Base-by-base conservation (phyloP, 2,888 invertebrate genomes). In the Sesia bembeciformis region DNA sequence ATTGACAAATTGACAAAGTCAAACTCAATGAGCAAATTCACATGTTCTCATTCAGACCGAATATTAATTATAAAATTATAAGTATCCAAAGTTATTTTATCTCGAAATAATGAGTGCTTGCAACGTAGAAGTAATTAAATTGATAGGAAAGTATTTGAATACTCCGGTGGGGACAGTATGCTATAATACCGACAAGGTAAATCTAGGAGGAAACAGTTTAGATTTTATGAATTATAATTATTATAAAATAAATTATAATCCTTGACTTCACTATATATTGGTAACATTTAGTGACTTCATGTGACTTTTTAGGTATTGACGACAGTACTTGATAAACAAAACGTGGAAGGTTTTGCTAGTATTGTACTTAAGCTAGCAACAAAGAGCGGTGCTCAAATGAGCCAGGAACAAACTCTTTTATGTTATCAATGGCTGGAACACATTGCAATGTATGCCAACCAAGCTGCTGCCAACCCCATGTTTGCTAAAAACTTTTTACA, bases 361-460 rank as follows among this genome's bases (percentile, higher is more conserved):
- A 91, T 92, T 55, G 73, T 92, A 7, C 73, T 89, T 41, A 71
- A 74, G 50, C 65, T 92, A 58, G 85, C 86, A 0, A 72, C 76
- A 1, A 88, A 89, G 65, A 90, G 84, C 51, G 81, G 81, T 23
- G 60, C 60, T 1, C 65, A 74, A 6, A 72, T 84, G 62, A 90
- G 76, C 56, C 75, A 80, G 49, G 85, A 90, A 58, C 85, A 88
- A 57, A 66, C 61, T 55, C 69, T 90, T 3, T 76, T 88, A 39
- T 79, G 90, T 39, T 91, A 92, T 57, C 94, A 94, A 63, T 94
- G 94, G 94, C 74, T 94, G 41, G 94, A 94, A 68, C 92, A 92
- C 68, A 85, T 92, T 4, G 88, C 91, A 3, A 78, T 90, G 72
- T 91, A 90, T 70, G 79, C 85, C 3, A 90, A 90, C 65, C 90